Percentiles rank a stretch among this genome's conserved stretches.
phyloP scores from a whole-genome alignment of 1,140 invertebrate species.

The Gonatopus flavifemur region DNA sequence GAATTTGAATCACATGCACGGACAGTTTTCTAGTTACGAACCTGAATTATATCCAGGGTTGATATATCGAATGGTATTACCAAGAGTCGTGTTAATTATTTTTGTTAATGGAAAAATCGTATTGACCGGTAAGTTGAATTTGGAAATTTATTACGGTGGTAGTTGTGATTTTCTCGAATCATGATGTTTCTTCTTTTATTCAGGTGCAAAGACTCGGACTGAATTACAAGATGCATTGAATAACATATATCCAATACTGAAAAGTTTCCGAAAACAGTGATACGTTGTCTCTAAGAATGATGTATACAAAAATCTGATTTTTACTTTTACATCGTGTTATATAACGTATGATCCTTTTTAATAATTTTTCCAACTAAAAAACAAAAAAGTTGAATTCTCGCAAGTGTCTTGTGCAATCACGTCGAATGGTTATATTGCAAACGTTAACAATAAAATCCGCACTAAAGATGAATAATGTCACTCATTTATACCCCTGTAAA shows the following conservation, averaged over 20 bases:
- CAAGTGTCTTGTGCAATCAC: too few species aligned
- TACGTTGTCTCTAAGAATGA: too few species aligned
- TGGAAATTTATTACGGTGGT: background rate
- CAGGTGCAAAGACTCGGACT: slow-evolving; percentile 88
- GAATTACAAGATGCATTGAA: slow-evolving; percentile 95
- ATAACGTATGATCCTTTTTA: too few species aligned
- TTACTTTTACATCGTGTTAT: too few species aligned
- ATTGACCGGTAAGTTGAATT: slow-evolving; percentile 74
- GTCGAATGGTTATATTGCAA: too few species aligned
- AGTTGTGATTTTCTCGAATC: background rate
- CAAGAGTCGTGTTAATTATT: slow-evolving; percentile 92
- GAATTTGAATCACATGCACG: slow-evolving; percentile 90
- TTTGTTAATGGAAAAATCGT: slow-evolving; percentile 98
- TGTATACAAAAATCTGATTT: too few species aligned
- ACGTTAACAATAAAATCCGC: too few species aligned
- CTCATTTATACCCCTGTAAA: too few species aligned
- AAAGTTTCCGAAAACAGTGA: slow-evolving; percentile 88
- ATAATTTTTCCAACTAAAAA: too few species aligned
- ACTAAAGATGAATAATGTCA: too few species aligned
- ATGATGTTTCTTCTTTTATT: slow-evolving; percentile 42
- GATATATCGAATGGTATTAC: slow-evolving; percentile 96
- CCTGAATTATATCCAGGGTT: slow-evolving; percentile 94
- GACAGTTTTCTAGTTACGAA: slow-evolving; percentile 87
- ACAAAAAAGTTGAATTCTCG: too few species aligned
- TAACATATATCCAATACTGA: slow-evolving; percentile 95